Conservation (phyloP, 2,888 invertebrate genomes). For the Heteromurus nitidus region DNA sequence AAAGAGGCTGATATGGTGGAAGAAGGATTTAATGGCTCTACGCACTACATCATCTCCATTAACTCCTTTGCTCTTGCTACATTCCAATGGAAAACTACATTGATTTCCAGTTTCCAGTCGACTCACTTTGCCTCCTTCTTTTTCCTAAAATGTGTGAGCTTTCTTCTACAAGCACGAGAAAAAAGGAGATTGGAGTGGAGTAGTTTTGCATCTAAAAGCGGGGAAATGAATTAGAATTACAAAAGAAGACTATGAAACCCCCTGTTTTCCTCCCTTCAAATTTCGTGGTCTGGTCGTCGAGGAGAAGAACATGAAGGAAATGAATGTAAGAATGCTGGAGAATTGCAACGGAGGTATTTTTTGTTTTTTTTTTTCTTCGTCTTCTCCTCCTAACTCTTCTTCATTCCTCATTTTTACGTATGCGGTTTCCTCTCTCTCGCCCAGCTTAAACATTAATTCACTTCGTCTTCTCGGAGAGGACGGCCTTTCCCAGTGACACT, state of each 20-base stretch:
- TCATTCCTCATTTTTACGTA: too few relatives aligned
- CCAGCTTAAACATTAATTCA: too few relatives aligned
- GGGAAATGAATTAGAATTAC: slow-evolving; percentile 29
- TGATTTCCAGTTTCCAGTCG: too few relatives aligned
- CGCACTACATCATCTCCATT: not conserved
- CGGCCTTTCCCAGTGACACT: too few relatives aligned
- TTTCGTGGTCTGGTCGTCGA: not conserved
- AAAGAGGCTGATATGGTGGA: not conserved
- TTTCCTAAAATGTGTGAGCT: not conserved
- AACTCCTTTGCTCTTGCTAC: not conserved
- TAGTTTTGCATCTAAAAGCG: slow-evolving; percentile 8
- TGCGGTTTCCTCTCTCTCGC: too few relatives aligned
- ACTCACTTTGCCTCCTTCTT: not conserved
- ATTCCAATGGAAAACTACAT: not conserved
- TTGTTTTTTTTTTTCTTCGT: too few relatives aligned
- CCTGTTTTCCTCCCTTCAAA: not conserved
- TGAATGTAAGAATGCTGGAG: too few relatives aligned
- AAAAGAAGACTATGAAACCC: not conserved
- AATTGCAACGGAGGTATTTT: too few relatives aligned
- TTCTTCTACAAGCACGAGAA: not conserved
- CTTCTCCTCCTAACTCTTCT: too few relatives aligned
- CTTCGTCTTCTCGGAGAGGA: too few relatives aligned
- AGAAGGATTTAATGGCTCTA: slow-evolving; percentile 10
- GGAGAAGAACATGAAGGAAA: not conserved
- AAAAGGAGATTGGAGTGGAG: not conserved